These are phyloP conservation scores for Iphiclides podalirius DNA, from an alignment of 2,888 invertebrate species.

Conservation along the genomic window DNA sequence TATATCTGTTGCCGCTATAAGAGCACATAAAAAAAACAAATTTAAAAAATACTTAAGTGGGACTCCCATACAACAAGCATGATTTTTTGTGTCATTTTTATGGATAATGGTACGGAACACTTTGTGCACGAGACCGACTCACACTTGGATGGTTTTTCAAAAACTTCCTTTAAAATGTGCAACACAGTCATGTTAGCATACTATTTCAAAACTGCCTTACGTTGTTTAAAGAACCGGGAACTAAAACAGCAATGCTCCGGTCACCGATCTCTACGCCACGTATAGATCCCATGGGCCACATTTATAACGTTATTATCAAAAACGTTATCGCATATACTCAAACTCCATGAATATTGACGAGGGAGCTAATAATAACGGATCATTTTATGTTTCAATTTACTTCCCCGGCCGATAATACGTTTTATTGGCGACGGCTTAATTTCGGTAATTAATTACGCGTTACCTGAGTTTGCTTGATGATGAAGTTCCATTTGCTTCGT, in stretches of 20 bases:
- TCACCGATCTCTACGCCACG: background rate
- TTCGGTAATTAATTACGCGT: background rate
- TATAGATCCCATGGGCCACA: background rate
- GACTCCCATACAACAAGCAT: too few relatives aligned
- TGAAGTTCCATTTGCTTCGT: too few relatives aligned
- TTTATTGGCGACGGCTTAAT: background rate
- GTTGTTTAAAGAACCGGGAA: background rate
- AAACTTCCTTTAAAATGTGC: too few relatives aligned
- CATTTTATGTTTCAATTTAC: conserved; percentile 35
- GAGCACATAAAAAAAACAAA: too few relatives aligned
- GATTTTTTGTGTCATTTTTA: too few relatives aligned
- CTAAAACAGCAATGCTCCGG: background rate
- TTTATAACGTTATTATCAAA: conserved; percentile 17
- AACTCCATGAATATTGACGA: conserved; percentile 32
- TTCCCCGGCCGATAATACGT: background rate
- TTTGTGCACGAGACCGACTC: too few relatives aligned
- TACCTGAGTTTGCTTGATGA: background rate
- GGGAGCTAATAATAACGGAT: conserved; percentile 29
- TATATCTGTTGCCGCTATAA: too few relatives aligned
- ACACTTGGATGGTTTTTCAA: too few relatives aligned
- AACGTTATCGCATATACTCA: conserved; percentile 32
- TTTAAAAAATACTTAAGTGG: too few relatives aligned
- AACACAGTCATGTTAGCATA: too few relatives aligned
- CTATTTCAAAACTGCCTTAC: too few relatives aligned
- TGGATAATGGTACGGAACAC: too few relatives aligned